A percentile compares a stretch with the other conserved stretches of the same genome.
Evolutionary conservation across 2,888 invertebrate species (phyloP).

Genomic region (Andrena chrysosceles): DNA sequence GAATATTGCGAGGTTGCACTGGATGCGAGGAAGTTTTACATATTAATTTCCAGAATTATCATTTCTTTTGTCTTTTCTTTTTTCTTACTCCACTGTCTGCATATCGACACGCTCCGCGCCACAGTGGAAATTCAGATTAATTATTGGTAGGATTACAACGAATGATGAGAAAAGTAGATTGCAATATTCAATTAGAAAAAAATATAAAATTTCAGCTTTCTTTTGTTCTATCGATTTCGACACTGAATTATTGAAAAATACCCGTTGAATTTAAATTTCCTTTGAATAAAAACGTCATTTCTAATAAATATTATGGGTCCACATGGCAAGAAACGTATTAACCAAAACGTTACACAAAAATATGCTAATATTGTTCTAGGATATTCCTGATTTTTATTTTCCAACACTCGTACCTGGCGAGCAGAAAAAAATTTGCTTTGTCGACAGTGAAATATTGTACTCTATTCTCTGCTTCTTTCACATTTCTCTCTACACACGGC

Average conservation of each 20-base stretch:
- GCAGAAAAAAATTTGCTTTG: constrained; percentile 15
- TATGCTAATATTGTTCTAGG: not conserved
- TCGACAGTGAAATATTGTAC: constrained; percentile 38
- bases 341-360: constrained; percentile 30
- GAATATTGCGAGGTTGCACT: not conserved
- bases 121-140: no score
- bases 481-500: constrained; percentile 13
- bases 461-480: constrained; percentile 23
- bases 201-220: no score
- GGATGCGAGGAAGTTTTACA: constrained; percentile 29
- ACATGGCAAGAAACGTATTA: not conserved
- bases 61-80: constrained; percentile 23
- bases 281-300: no score
- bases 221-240: no score
- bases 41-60: constrained; percentile 5
- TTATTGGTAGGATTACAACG: no score
- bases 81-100: not conserved
- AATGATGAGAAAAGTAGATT: no score
- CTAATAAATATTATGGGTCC: no score
- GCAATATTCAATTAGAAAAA: no score
- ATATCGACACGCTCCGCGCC: not conserved
- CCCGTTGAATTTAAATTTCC: no score
- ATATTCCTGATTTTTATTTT: not conserved
- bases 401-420: not conserved
- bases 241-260: no score